Conservation (phyloP, 2,113 vertebrate species). For the Collichthys lucidus region DNA sequence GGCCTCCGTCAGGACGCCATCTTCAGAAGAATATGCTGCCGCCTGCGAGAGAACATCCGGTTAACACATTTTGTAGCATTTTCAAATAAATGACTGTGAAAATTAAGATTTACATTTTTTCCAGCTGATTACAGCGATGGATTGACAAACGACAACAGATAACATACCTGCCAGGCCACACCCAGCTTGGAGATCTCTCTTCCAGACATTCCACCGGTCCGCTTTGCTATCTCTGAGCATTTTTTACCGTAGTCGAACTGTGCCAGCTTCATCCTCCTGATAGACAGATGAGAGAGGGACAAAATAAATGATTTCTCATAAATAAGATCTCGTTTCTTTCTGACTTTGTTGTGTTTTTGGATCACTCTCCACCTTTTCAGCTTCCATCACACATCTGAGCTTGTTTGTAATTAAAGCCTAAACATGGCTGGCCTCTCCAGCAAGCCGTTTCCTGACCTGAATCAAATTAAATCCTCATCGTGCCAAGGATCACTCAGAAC, state of each 20-base stretch:
- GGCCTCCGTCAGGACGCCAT: slow-evolving; percentile 92
- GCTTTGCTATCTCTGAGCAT: slow-evolving; percentile 91
- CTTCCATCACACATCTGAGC: not conserved
- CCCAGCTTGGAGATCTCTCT: slow-evolving; percentile 96
- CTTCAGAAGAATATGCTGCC: slow-evolving; percentile 93
- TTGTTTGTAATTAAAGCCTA: not conserved
- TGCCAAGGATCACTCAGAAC: not conserved
- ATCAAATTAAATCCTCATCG: not conserved
- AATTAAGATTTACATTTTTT: not conserved
- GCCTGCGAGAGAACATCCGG: slow-evolving; percentile 81
- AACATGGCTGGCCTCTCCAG: not conserved
- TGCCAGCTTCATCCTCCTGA: slow-evolving; percentile 94
- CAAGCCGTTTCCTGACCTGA: not conserved
- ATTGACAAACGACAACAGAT: not conserved
- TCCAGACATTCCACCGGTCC: slow-evolving; percentile 94
- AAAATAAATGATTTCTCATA: not conserved
- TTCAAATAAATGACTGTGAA: not conserved
- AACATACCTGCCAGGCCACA: slow-evolving; percentile 95
- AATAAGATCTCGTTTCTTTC: not conserved
- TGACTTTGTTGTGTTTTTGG: slow-evolving; percentile 2
- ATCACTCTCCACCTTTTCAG: not conserved
- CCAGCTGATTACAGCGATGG: too few relatives aligned
- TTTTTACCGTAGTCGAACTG: slow-evolving; percentile 97
- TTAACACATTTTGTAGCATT: not conserved
- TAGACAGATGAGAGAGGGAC: not conserved